These are phyloP conservation scores for Alectura lathami DNA, from an alignment of 2,113 vertebrate genomes.

Conservation along the genomic window DNA sequence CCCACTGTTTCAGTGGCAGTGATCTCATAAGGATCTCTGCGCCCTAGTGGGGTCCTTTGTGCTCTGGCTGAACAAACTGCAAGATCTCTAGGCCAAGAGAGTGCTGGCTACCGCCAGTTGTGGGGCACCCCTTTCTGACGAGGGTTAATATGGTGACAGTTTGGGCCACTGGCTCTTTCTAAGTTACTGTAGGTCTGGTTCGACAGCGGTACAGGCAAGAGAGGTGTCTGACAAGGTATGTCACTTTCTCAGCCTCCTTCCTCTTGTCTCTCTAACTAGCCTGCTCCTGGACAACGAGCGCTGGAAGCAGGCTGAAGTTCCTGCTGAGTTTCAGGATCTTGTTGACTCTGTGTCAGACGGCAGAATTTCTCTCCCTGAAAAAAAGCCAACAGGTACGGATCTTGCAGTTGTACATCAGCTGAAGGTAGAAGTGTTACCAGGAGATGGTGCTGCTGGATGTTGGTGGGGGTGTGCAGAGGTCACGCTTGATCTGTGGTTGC, in stretches of 20 bases:
- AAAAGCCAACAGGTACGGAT: conserved; percentile 82
- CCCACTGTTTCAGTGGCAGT: not conserved
- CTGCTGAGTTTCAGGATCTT: conserved; percentile 95
- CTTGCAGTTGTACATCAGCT: not conserved
- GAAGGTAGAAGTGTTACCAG: not conserved
- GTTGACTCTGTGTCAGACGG: conserved; percentile 92
- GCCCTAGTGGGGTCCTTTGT: not conserved
- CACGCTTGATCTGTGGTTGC: not conserved
- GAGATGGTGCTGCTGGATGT: not conserved
- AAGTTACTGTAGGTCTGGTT: not conserved
- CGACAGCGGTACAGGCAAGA: not conserved
- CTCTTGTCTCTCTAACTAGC: conserved; percentile 72
- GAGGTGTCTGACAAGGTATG: not conserved
- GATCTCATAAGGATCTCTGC: not conserved
- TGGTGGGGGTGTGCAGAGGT: not conserved
- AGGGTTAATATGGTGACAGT: not conserved
- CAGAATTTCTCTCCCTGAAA: conserved; percentile 89
- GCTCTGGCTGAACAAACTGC: not conserved
- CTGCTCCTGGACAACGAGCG: conserved; percentile 95
- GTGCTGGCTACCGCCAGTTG: not conserved
- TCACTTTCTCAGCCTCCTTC: not conserved
- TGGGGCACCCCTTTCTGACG: not conserved
- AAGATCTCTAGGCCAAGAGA: not conserved
- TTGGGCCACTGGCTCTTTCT: not conserved
- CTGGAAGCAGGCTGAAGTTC: conserved; percentile 98